Percentiles rank a stretch among this genome's conserved stretches.
Conservation (phyloP, 2,797 vertebrate species). For the Dendrocincla tyrannina region DNA sequence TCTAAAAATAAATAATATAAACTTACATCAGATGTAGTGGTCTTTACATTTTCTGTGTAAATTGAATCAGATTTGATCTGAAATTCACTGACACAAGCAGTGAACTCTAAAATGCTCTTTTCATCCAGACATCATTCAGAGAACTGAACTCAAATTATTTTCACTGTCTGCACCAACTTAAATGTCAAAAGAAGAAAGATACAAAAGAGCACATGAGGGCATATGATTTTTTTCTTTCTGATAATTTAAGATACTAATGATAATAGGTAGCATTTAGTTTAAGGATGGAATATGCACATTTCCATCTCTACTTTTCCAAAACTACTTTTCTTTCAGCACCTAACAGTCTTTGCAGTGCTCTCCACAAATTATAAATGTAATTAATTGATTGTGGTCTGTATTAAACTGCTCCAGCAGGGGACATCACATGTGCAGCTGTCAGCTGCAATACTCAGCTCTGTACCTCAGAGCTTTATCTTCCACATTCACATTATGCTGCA, state of each 20-base stretch:
- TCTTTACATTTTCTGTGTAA: not conserved
- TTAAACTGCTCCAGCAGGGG: slow-evolving; percentile 35
- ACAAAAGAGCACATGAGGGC: not conserved
- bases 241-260: not conserved
- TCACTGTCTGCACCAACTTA: not conserved
- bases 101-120: slow-evolving; percentile 23
- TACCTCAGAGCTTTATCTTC: slow-evolving; percentile 20
- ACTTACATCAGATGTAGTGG: not conserved
- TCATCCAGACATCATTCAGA: not conserved
- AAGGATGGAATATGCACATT: not conserved
- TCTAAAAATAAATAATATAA: slow-evolving; percentile 17
- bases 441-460: slow-evolving; percentile 25
- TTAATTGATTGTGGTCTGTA: slow-evolving; percentile 45
- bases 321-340: not conserved
- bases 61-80: slow-evolving; percentile 14
- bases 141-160: not conserved
- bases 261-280: not conserved
- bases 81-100: slow-evolving; percentile 25
- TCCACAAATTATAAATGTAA: not conserved
- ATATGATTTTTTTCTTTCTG: not conserved
- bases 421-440: slow-evolving; percentile 48
- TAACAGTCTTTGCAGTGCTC: not conserved
- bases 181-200: slow-evolving; percentile 9
- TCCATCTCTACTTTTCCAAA: not conserved
- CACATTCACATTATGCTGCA: slow-evolving; percentile 28